Evolutionary conservation across 2,113 vertebrate genomes (phyloP).

Genomic region (Notarius quadriscutis): DNA sequence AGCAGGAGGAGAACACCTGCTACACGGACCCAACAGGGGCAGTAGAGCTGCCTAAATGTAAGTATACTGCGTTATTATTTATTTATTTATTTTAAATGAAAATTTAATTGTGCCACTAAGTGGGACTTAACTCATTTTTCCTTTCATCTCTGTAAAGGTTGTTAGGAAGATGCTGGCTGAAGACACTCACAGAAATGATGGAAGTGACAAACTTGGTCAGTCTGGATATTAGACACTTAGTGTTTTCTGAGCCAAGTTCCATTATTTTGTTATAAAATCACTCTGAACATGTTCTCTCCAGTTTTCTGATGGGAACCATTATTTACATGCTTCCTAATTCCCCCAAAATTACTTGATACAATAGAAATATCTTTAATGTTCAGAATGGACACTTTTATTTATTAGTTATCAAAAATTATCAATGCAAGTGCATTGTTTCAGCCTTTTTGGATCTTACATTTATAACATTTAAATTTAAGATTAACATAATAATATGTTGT

Average conservation of each 20-base stretch:
- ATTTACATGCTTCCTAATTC: conserved; percentile 32
- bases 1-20: conserved; percentile 61
- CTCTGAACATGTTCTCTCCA: neutral
- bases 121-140: conserved; percentile 22
- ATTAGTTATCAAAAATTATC: conserved; percentile 32
- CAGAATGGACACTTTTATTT: conserved; percentile 38
- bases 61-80: conserved; percentile 26
- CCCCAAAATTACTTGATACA: conserved; percentile 22
- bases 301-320: conserved; percentile 24
- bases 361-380: conserved; percentile 23
- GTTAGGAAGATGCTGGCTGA: conserved; percentile 45
- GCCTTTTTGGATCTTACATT: neutral
- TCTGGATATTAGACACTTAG: conserved; percentile 57
- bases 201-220: conserved; percentile 48
- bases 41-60: conserved; percentile 63
- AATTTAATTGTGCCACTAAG: neutral
- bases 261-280: conserved; percentile 35
- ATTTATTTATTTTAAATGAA: neutral
- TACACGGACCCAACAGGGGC: conserved; percentile 59
- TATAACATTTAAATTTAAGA: conserved; percentile 3
- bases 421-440: neutral
- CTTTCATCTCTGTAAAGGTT: conserved; percentile 52
- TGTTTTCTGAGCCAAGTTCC: conserved; percentile 38
- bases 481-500: neutral
- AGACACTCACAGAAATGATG: conserved; percentile 48